Base-by-base conservation (phyloP, 2,888 invertebrate genomes). In the Penaeus monodon region DNA sequence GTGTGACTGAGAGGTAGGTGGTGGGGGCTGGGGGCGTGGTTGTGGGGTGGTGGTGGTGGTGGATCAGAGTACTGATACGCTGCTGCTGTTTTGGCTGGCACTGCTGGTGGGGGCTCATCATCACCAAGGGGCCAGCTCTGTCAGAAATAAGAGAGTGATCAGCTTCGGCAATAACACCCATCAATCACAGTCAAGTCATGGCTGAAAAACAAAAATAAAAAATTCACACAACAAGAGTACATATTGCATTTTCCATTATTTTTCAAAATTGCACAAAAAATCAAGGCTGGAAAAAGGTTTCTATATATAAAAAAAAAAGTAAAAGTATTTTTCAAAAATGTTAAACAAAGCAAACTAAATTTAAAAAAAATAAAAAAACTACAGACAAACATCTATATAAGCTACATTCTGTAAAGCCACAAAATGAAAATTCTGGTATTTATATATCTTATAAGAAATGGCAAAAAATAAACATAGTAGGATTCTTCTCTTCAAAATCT, bases 31-130 rank as follows among this genome's bases (percentile, higher is more conserved):
- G 68, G 68, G 0, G n/a, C 76, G 65, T 33, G 76, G 65, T n/a
- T 73, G 33, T 24, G 80, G 27, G 44, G 85, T 17, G 70, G 79
- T 4, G 80, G 65, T 63, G 85, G 81, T 24, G 85, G 85, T 44
- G 86, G 77, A 38, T 87, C 83, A 4, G 79, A 44, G 44, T 79
- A 87, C 66, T 87, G 83, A 74, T 79, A 84, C 24, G 81, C 88
- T 44, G 84, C 84, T 10, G 84, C 88, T 70, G 88, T 84, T 76
- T 88, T 88, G 38, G 81, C 84, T 44, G 84, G 88, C 17, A 88
- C 73, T 63, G 80, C 81, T 44, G 88, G 88, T 44, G 84, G 88
- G 2, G 65, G 33, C n/a, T 84, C 88, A 33, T 88, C 88, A 57
- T 84, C 76, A 68, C 29, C 68, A 27, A 49, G 14, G 27, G 76